Evolutionary conservation across 1,140 invertebrate species (phyloP).

Genomic region (Drosophila orena): DNA sequence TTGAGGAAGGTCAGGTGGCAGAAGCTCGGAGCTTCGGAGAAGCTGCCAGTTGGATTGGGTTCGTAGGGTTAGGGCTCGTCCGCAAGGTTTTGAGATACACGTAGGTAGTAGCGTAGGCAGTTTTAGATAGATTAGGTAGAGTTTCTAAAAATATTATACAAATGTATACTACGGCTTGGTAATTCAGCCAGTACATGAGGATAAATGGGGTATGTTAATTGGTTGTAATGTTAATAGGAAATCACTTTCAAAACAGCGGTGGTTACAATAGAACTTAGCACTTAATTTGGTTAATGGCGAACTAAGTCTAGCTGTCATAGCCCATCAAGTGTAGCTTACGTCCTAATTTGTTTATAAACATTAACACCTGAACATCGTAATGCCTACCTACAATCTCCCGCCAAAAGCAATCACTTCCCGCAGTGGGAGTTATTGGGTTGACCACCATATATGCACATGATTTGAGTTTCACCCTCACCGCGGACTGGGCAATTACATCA

Average conservation of each 20-base stretch:
- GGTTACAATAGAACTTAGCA: too few species aligned
- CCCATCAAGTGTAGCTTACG: neutral
- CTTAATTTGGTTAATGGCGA: too few species aligned
- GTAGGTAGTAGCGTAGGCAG: neutral
- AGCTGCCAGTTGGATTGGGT: neutral
- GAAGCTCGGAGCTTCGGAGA: neutral
- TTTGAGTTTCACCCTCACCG: slow-evolving; percentile 1
- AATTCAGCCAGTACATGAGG: too few species aligned
- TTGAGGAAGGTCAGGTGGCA: slow-evolving; percentile 17
- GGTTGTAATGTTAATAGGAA: too few species aligned
- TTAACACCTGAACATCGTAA: neutral
- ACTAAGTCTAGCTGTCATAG: too few species aligned
- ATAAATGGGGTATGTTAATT: too few species aligned
- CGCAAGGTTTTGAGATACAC: neutral
- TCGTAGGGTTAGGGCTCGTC: too few species aligned
- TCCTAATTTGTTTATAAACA: neutral
- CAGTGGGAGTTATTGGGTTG: neutral
- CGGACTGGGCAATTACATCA: slow-evolving; percentile 42
- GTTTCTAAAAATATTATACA: too few species aligned
- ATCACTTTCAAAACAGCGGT: too few species aligned
- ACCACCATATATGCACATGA: slow-evolving; percentile 12
- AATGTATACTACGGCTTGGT: too few species aligned
- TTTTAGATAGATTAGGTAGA: too few species aligned
- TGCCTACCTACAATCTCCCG: neutral
- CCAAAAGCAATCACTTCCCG: slow-evolving; percentile 18